Evolutionary conservation across 2,113 vertebrate species (phyloP).

Genomic region (Alosa alosa): DNA sequence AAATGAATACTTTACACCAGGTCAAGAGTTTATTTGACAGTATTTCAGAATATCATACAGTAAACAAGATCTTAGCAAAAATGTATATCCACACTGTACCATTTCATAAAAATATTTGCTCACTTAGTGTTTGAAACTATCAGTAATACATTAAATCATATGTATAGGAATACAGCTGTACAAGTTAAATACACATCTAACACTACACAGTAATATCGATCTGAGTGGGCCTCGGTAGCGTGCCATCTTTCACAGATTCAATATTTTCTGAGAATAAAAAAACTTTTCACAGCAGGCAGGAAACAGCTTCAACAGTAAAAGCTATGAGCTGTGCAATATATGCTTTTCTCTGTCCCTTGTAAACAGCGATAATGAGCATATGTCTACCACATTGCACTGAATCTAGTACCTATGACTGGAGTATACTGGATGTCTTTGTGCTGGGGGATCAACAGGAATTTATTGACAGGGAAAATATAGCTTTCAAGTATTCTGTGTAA

Average conservation of each 20-base stretch:
- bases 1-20: conserved; percentile 78
- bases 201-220: conserved; percentile 98
- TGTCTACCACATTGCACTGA: conserved; percentile 36
- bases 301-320: conserved; percentile 81
- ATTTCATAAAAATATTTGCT: conserved; percentile 99
- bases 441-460: conserved; percentile 30
- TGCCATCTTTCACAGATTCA: conserved; percentile 81
- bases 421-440: conserved; percentile 32
- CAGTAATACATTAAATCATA: conserved; percentile 99
- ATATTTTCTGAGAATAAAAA: conserved; percentile 56
- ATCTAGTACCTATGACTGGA: conserved; percentile 36
- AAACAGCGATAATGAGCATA: conserved; percentile 45
- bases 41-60: conserved; percentile 99
- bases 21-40: conserved; percentile 99
- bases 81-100: conserved; percentile 99
- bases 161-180: conserved; percentile 99
- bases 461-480: background rate
- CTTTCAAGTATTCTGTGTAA: conserved; percentile 14
- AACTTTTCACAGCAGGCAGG: conserved; percentile 82
- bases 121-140: conserved; percentile 99
- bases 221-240: conserved; percentile 87
- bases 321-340: conserved; percentile 80
- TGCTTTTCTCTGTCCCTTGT: conserved; percentile 53
- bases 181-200: conserved; percentile 99
- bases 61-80: conserved; percentile 99